Evolutionary conservation across 2,113 vertebrate species (phyloP).

Genomic region (Platichthys flesus): DNA sequence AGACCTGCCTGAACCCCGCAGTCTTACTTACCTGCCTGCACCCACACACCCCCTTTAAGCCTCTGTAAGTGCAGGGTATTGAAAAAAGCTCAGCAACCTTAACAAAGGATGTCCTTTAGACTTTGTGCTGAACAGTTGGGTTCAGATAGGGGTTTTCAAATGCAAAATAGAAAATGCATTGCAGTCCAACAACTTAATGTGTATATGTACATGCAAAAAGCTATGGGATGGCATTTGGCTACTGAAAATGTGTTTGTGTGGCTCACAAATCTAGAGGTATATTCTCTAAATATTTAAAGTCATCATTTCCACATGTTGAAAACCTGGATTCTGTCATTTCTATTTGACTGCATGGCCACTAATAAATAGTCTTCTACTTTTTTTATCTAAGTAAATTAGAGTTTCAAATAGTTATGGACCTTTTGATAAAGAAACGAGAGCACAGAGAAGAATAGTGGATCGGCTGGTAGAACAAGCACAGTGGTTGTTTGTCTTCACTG

Average conservation of each 20-base stretch:
- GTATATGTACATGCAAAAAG: conserved; percentile 9
- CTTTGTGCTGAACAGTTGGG: conserved; percentile 57
- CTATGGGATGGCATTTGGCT: conserved; percentile 5
- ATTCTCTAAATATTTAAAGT: neutral
- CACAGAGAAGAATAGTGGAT: neutral
- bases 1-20: conserved; percentile 52
- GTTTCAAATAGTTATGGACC: neutral
- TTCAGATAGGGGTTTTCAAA: conserved; percentile 32
- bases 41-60: conserved; percentile 57
- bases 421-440: conserved; percentile 17
- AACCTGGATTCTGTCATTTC: neutral
- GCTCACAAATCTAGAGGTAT: neutral
- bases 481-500: conserved; percentile 1
- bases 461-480: conserved; percentile 7
- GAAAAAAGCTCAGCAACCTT: conserved; percentile 50
- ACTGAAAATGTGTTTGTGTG: neutral
- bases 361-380: neutral
- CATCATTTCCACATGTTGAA: neutral
- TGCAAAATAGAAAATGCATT: conserved; percentile 34
- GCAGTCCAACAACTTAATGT: neutral
- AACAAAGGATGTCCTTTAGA: conserved; percentile 71
- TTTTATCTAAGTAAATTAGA: neutral
- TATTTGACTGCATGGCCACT: neutral
- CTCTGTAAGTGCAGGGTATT: conserved; percentile 59
- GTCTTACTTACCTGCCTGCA: conserved; percentile 63